phyloP scores from a whole-genome alignment of 2,113 vertebrate species.

The Ceuthmochares aereus region DNA sequence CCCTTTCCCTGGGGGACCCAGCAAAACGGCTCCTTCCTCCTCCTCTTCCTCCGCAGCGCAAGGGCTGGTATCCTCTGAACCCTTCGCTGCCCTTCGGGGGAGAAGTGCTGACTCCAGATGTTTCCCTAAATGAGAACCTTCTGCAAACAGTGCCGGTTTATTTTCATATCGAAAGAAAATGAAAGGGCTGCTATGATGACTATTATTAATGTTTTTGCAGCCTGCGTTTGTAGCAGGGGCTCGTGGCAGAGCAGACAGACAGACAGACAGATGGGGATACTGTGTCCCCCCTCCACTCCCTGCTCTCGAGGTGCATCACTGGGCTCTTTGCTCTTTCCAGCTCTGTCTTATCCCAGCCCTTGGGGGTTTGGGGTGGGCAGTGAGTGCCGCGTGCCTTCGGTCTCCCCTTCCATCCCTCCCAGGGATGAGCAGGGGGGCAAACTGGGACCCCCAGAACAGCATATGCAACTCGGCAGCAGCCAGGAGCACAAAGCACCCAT shows the following conservation, averaged over 20 bases:
- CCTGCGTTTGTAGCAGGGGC: not conserved
- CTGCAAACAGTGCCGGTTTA: not conserved
- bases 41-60: not conserved
- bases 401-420: not conserved
- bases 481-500: rapidly evolving
- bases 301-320: rapidly evolving
- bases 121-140: constrained; percentile 52
- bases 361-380: not conserved
- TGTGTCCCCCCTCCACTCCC: not conserved
- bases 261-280: not conserved
- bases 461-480: not conserved
- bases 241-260: rapidly evolving
- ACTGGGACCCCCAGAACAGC: rapidly evolving
- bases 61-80: constrained; percentile 3
- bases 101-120: constrained; percentile 46
- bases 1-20: rapidly evolving
- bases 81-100: not conserved
- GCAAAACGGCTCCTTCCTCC: not conserved
- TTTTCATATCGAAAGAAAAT: not conserved
- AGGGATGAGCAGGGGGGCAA: not conserved
- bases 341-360: not conserved
- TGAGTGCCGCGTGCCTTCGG: rapidly evolving
- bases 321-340: not conserved
- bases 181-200: not conserved
- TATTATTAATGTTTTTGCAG: not conserved